Percentiles rank a stretch among this genome's conserved stretches.
Conservation (phyloP, 2,797 vertebrate species). For the Lithobates pipiens region DNA sequence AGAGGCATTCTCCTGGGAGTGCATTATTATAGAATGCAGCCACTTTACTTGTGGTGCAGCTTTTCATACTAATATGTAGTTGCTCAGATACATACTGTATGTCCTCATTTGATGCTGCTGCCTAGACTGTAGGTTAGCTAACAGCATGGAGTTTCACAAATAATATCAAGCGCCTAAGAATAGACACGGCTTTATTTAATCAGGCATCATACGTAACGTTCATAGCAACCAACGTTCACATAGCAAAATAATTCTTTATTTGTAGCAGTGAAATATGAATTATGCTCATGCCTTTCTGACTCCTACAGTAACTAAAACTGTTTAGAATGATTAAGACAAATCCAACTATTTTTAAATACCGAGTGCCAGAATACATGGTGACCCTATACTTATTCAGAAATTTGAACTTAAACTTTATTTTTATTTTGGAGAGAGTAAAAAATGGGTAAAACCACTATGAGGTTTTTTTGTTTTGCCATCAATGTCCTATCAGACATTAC, state of each 20-base stretch:
- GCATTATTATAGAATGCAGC: slow-evolving; percentile 14
- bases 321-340: neutral
- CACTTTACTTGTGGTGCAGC: neutral
- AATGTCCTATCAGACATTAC: too few species aligned
- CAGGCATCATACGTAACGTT: slow-evolving; percentile 15
- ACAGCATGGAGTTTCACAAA: slow-evolving; percentile 29
- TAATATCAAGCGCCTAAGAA: slow-evolving; percentile 41
- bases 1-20: slow-evolving; percentile 3
- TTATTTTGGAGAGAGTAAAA: too few species aligned
- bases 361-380: too few species aligned
- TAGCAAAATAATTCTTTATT: slow-evolving; percentile 5
- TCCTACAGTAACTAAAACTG: neutral
- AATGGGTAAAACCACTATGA: too few species aligned
- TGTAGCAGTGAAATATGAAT: neutral
- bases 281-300: neutral
- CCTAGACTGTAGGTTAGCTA: neutral
- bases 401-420: too few species aligned
- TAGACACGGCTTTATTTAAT: slow-evolving; percentile 36
- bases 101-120: neutral
- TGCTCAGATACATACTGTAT: slow-evolving; percentile 28
- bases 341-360: too few species aligned
- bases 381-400: too few species aligned
- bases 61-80: slow-evolving; percentile 23
- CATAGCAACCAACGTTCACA: slow-evolving; percentile 39
- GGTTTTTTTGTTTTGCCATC: too few species aligned